These are phyloP conservation scores for Meandrusa payeni DNA, from an alignment of 2,888 invertebrate genomes.

Conservation along the genomic window DNA sequence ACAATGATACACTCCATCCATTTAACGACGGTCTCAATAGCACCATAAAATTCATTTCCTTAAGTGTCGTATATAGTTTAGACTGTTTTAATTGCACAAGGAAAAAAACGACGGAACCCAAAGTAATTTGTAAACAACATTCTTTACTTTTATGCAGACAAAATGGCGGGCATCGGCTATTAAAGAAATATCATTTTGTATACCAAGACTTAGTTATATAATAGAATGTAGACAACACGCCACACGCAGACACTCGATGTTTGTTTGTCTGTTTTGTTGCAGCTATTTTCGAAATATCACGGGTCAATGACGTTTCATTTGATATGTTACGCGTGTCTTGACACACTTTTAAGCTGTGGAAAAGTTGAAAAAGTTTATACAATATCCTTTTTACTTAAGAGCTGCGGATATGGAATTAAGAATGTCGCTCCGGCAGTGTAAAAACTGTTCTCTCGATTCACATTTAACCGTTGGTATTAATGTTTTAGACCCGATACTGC, in stretches of 20 bases:
- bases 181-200: too few species aligned
- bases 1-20: too few species aligned
- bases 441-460: slow-evolving; percentile 27
- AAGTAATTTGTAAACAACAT: too few species aligned
- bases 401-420: slow-evolving; percentile 27
- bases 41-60: too few species aligned
- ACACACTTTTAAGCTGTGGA: slow-evolving; percentile 14
- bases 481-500: slow-evolving; percentile 1
- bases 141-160: too few species aligned
- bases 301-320: slow-evolving; percentile 4
- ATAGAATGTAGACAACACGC: neutral
- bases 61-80: too few species aligned
- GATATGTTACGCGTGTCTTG: slow-evolving; percentile 10
- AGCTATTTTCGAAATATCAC: slow-evolving; percentile 9
- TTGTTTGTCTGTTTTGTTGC: slow-evolving; percentile 1
- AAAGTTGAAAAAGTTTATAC: slow-evolving; percentile 3
- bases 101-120: too few species aligned
- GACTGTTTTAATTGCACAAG: too few species aligned
- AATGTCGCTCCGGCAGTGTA: slow-evolving; percentile 24
- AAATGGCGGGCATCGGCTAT: too few species aligned
- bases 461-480: slow-evolving; percentile 10
- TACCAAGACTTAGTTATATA: too few species aligned
- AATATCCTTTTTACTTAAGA: slow-evolving; percentile 9
- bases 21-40: too few species aligned
- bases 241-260: neutral